phyloP scores from a whole-genome alignment of 2,888 invertebrate genomes.

The Lagria hirta region DNA sequence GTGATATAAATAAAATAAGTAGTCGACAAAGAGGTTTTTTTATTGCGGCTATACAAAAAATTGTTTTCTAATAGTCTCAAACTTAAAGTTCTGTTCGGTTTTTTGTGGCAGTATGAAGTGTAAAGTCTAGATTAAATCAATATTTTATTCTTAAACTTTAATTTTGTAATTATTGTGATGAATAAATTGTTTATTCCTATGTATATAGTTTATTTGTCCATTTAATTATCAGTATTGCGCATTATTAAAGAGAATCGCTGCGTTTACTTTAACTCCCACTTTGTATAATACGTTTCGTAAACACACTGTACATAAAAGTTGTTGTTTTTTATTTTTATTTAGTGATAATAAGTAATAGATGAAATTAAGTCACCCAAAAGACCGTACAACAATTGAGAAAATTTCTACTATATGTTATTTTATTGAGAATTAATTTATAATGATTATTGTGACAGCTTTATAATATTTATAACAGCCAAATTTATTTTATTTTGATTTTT shows the following conservation, averaged over 20 bases:
- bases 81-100: no score
- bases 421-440: no score
- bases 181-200: slow-evolving; percentile 41
- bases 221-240: slow-evolving; percentile 22
- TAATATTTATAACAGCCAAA: slow-evolving; percentile 44
- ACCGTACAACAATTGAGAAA: slow-evolving; percentile 14
- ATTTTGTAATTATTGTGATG: slow-evolving; percentile 48
- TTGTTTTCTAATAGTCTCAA: no score
- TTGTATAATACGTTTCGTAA: background rate
- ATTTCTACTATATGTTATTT: no score
- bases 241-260: slow-evolving; percentile 26
- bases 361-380: slow-evolving; percentile 13
- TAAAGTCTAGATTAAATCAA: slow-evolving; percentile 37
- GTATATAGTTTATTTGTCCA: slow-evolving; percentile 29
- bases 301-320: background rate
- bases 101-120: slow-evolving; percentile 45
- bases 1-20: slow-evolving; percentile 23
- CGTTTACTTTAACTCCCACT: no score
- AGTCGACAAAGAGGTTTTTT: no score
- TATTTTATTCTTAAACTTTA: slow-evolving; percentile 43
- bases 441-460: slow-evolving; percentile 48
- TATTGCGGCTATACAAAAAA: no score
- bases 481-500: slow-evolving; percentile 42
- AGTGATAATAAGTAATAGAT: no score
- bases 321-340: background rate